phyloP scores from a whole-genome alignment of 2,113 vertebrate genomes.

The Sciurus niger region DNA sequence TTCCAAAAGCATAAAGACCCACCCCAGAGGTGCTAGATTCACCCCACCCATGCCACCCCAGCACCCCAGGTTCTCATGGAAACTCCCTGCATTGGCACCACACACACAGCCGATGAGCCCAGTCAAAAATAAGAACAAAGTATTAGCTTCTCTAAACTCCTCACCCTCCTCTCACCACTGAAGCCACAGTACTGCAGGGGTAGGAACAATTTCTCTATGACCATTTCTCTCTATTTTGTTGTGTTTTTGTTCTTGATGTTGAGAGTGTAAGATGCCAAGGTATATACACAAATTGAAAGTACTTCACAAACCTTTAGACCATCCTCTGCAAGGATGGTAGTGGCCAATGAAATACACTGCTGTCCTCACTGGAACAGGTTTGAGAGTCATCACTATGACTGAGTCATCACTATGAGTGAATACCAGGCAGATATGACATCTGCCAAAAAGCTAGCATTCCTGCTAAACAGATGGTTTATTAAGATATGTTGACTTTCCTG shows the following conservation, averaged over 20 bases:
- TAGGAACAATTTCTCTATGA: neutral
- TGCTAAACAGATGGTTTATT: slow-evolving; percentile 53
- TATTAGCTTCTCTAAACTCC: neutral
- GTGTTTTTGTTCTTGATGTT: neutral
- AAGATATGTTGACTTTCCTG: slow-evolving; percentile 51
- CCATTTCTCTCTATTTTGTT: neutral
- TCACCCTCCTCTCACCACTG: neutral
- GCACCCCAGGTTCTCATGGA: neutral
- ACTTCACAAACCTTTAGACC: neutral
- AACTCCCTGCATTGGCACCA: neutral
- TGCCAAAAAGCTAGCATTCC: slow-evolving; percentile 42
- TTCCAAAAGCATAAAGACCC: neutral
- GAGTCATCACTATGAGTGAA: neutral
- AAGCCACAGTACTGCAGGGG: neutral
- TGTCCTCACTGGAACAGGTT: rapidly evolving
- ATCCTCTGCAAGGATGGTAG: neutral
- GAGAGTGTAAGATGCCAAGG: neutral
- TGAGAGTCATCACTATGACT: neutral
- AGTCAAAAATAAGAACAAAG: neutral
- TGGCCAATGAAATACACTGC: neutral
- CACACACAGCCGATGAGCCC: neutral
- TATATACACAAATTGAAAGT: neutral
- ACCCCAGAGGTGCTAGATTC: neutral
- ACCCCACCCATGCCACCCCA: too few relatives aligned
- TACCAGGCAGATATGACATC: neutral